Base-by-base conservation (phyloP, 2,797 vertebrate species). In the Coregonus suidteri region DNA sequence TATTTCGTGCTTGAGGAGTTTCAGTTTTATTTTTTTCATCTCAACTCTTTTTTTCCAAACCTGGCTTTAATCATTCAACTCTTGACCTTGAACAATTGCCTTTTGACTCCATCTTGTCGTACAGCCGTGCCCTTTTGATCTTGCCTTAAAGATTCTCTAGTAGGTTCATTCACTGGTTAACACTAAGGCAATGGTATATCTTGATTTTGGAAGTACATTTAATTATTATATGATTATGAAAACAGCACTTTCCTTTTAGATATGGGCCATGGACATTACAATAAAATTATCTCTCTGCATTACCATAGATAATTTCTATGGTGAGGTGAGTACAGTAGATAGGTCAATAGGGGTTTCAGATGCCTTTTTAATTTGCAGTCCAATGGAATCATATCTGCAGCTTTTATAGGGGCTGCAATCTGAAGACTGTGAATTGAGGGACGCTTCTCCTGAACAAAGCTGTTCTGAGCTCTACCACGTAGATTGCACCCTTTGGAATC, bases 61-160 rank as follows among this genome's bases (percentile, higher is more conserved):
- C 81, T 75, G 20, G 79, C 67, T 82, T 74, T 82, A 76, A 83
- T 81, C 68, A 59, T 64, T 47, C 52, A 53, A 69, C 75, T 81
- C 82, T 81, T 78, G 71, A 87, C 88, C 83, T 85, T 82, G 76
- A 76, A 70, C 62, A 74, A 79, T 84, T 74, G 62, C 71, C 77
- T 79, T 83, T 85, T 73, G 79, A 77, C 81, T 85, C 25, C 75
- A 83, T 79, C 66, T 56, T 68, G 41, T 47, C 11, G 9, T 47
- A 9, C 41, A 66, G 67, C 75, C 47, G 66, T 80, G 37, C 69
- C 70, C 77, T 80, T 81, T 82, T 47, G 41, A 47, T 47, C 41
- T 47, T 71, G 37, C n/a, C 18, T 59, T 59, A n/a, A 16, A 59
- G 6, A 59, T 47, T 47, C 41, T 11, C 9, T 13, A 47, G 41